phyloP scores from a whole-genome alignment of 2,113 vertebrate genomes.

The Dipodomys stephensi region DNA sequence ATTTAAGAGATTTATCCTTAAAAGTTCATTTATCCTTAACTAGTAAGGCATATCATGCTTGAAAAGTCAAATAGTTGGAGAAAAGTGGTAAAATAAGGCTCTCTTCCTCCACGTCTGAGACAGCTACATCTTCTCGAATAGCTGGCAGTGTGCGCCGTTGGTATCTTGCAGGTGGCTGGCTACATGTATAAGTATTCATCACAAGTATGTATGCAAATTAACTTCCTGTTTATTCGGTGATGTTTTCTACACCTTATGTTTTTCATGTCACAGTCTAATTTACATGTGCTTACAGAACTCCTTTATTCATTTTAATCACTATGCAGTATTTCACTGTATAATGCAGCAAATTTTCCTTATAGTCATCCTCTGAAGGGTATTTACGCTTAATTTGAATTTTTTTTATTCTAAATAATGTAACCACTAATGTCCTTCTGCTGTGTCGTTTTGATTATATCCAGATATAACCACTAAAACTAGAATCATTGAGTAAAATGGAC shows the following conservation, averaged over 20 bases:
- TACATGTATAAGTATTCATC: background rate
- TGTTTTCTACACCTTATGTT: background rate
- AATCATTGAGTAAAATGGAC: background rate
- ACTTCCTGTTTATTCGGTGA: background rate
- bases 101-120: background rate
- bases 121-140: background rate
- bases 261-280: background rate
- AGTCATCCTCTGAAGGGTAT: background rate
- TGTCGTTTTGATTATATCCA: background rate
- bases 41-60: background rate
- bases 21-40: background rate
- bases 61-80: constrained; percentile 25
- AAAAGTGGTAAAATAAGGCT: background rate
- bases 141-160: background rate
- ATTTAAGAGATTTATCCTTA: background rate
- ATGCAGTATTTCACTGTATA: background rate
- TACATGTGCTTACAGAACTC: background rate
- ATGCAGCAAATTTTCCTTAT: background rate
- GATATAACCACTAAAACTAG: constrained; percentile 4
- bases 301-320: background rate
- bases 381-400: constrained; percentile 35
- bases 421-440: background rate
- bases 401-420: constrained; percentile 5
- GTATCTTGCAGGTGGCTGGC: background rate
- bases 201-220: background rate